Evolutionary conservation across 1,140 invertebrate genomes (phyloP).

Genomic region (Rhyzopertha dominica): DNA sequence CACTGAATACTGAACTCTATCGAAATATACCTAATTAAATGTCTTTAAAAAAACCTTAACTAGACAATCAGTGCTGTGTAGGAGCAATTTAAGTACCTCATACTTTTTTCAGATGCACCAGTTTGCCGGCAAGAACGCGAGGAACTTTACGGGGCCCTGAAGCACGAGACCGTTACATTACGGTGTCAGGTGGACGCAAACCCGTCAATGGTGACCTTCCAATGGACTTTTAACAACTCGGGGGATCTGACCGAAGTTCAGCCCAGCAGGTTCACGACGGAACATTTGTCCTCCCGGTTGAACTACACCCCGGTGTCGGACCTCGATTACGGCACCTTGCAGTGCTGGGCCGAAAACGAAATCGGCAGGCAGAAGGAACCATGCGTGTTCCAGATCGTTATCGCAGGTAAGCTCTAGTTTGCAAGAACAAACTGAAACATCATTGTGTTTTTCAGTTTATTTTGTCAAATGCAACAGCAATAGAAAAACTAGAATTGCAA

Average conservation of each 20-base stretch:
- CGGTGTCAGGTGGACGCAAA: conserved; percentile 82
- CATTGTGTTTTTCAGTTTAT: too few relatives aligned
- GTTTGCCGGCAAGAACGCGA: conserved; percentile 72
- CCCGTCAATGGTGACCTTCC: conserved; percentile 71
- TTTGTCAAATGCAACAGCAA: too few relatives aligned
- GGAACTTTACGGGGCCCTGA: conserved; percentile 74
- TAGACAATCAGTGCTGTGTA: too few relatives aligned
- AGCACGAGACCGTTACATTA: conserved; percentile 76
- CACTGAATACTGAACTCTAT: too few relatives aligned
- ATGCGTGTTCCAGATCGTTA: conserved; percentile 79
- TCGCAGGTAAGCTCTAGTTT: conserved; percentile 59
- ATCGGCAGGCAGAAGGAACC: conserved; percentile 76
- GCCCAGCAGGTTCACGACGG: conserved; percentile 57
- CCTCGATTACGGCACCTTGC: conserved; percentile 81
- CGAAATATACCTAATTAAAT: too few relatives aligned
- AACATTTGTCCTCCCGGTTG: conserved; percentile 64
- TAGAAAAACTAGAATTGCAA: too few relatives aligned
- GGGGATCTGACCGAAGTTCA: conserved; percentile 74
- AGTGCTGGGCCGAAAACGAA: conserved; percentile 77
- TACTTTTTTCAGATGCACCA: conserved; percentile 65
- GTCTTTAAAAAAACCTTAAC: too few relatives aligned
- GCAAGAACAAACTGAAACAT: too few relatives aligned
- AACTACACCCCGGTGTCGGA: conserved; percentile 81
- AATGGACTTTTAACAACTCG: conserved; percentile 86
- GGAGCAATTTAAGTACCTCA: too few relatives aligned